phyloP scores from a whole-genome alignment of 2,888 invertebrate species.

The Eutolmus rufibarbis region DNA sequence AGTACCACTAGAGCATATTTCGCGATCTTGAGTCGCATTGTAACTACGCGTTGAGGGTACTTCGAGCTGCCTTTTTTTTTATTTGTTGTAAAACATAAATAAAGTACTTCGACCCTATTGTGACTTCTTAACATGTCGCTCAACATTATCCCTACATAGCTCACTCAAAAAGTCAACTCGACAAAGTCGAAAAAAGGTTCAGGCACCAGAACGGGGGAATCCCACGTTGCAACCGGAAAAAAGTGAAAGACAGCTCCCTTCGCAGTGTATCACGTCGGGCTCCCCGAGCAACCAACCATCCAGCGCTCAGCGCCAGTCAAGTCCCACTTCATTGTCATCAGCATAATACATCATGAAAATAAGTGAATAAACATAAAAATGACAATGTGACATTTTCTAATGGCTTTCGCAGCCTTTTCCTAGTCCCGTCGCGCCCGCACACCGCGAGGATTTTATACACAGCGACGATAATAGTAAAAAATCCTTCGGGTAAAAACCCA shows the following conservation, averaged over 20 bases:
- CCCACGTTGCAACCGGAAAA: constrained; percentile 12
- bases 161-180: constrained; percentile 28
- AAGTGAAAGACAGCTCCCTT: constrained; percentile 28
- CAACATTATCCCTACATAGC: constrained; percentile 6
- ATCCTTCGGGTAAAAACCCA: constrained; percentile 2
- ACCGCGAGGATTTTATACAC: neutral
- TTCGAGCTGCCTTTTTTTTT: neutral
- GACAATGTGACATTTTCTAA: constrained; percentile 47
- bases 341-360: constrained; percentile 46
- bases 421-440: neutral
- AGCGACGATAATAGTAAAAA: constrained; percentile 22
- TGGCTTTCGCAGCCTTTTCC: constrained; percentile 43
- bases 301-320: constrained; percentile 8
- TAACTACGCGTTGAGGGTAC: neutral
- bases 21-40: neutral
- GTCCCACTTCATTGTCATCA: constrained; percentile 43
- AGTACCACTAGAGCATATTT: neutral
- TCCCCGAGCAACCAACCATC: constrained; percentile 11
- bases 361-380: constrained; percentile 47
- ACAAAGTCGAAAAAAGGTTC: constrained; percentile 24
- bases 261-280: constrained; percentile 10
- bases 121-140: constrained; percentile 15
- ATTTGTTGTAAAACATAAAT: neutral
- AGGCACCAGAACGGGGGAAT: constrained; percentile 20
- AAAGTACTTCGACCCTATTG: constrained; percentile 1